A percentile compares a stretch with the other conserved stretches of the same genome.
phyloP scores from a whole-genome alignment of 37 sponge, comb jelly and placozoan genomes.

The Oscarella lobularis region DNA sequence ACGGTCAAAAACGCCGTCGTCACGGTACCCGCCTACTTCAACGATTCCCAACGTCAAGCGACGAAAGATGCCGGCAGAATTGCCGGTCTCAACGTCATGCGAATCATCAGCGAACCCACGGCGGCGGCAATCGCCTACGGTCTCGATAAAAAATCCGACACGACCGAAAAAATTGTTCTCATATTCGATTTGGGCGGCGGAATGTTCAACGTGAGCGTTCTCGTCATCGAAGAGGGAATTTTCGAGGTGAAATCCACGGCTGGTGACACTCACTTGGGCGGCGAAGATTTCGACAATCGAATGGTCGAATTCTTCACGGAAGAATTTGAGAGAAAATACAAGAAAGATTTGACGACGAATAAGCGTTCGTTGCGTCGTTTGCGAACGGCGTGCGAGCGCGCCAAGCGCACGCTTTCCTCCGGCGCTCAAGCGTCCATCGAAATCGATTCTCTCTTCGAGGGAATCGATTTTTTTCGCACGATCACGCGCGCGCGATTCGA shows the following conservation, averaged over 20 bases:
- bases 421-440: slow-evolving; percentile 86
- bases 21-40: slow-evolving; percentile 99
- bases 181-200: slow-evolving; percentile 97
- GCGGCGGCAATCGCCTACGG: slow-evolving; percentile 99
- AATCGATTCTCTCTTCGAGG: slow-evolving; percentile 85
- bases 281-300: slow-evolving; percentile 96
- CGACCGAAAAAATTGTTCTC: slow-evolving; percentile 74
- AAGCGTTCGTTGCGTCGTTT: slow-evolving; percentile 75
- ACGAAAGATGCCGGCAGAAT: slow-evolving; percentile 98
- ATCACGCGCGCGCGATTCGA: slow-evolving; percentile 96
- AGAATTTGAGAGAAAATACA: slow-evolving; percentile 86
- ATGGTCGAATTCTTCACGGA: slow-evolving; percentile 78
- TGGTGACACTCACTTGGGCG: slow-evolving; percentile 96
- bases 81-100: slow-evolving; percentile 83
- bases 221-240: slow-evolving; percentile 96
- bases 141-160: slow-evolving; percentile 72
- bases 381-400: slow-evolving; percentile 85
- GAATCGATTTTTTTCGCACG: slow-evolving; percentile 86
- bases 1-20: slow-evolving; percentile 81
- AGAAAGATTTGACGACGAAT: slow-evolving; percentile 74
- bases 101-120: slow-evolving; percentile 99
- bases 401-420: slow-evolving; percentile 88
- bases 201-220: slow-evolving; percentile 90
- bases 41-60: slow-evolving; percentile 98
- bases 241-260: slow-evolving; percentile 95